A percentile compares a stretch with the other conserved stretches of the same genome.
Evolutionary conservation across 1,140 invertebrate species (phyloP).

Genomic region (Littorina saxatilis): DNA sequence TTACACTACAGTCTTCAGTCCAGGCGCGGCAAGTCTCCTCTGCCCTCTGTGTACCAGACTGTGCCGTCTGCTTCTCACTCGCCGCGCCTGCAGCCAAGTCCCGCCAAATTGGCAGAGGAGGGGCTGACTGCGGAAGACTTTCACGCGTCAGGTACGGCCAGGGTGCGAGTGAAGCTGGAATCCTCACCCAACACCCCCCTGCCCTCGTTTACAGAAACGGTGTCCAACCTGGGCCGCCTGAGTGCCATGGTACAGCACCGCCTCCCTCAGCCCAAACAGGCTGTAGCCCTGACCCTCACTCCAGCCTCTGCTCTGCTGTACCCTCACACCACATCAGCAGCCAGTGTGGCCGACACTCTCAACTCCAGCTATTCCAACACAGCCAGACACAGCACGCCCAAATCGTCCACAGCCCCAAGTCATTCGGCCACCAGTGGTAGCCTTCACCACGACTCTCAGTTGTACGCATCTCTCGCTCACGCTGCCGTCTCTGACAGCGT

Average conservation of each 20-base stretch:
- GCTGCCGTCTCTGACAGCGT: neutral
- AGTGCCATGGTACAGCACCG: conserved; percentile 35
- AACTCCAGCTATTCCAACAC: conserved; percentile 23
- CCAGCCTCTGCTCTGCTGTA: neutral
- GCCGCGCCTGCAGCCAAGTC: neutral
- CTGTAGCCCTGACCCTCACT: neutral
- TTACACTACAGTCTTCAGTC: neutral
- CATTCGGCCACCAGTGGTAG: no score
- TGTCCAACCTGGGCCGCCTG: conserved; percentile 34
- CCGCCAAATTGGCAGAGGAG: neutral
- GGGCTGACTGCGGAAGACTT: neutral
- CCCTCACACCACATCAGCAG: neutral
- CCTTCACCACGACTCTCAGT: no score
- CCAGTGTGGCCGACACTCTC: neutral
- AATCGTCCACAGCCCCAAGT: neutral
- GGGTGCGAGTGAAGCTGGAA: conserved; percentile 22
- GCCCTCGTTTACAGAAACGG: conserved; percentile 32
- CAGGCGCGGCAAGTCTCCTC: neutral
- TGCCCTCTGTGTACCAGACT: neutral
- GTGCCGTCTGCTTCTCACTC: neutral
- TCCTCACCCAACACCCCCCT: conserved; percentile 14
- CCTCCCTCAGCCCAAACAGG: neutral
- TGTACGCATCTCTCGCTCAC: neutral
- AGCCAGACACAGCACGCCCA: neutral
- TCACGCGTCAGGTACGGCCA: no score